Base-by-base conservation (phyloP, 2,113 vertebrate genomes). In the Potamarius usumacintae region DNA sequence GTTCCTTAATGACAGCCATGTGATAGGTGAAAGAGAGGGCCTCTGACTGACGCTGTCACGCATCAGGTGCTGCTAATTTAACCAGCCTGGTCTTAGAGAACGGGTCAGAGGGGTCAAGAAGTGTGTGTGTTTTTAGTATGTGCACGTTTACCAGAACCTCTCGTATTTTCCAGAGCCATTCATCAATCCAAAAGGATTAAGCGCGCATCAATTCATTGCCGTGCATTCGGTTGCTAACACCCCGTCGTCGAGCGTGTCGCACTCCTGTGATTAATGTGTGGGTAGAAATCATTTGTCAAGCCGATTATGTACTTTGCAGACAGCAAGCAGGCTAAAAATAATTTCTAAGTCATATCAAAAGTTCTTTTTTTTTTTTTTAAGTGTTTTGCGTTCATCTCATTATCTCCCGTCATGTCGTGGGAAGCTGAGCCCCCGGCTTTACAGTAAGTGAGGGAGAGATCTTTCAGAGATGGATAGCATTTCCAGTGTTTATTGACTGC, bases 401-500 rank as follows among this genome's bases (percentile, higher is more conserved):
- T 86, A 84, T 58, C 87, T 65, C 81, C 67, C 22, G 63, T 55
- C 79, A 91, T 94, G 91, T 93, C 92, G 91, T 92, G 92, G 74
- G 65, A 81, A 89, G 84, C 22, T 58, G 77, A 62, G 91, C 93
- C 94, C 84, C 89, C 90, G 48, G 90, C 91, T 90, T 96, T 95
- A 95, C 95, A 93, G 95, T 95, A 95, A 96, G 93, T 92, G 92
- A 93, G 92, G 94, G 95, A 93, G 92, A 95, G 95, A 94, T 93
- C 93, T 95, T 94, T 94, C 94, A 94, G 90, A 92, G 94, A 95
- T 92, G 94, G 95, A 93, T 95, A 93, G 91, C 93, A 77, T 95
- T 96, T 95, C 95, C 94, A 94, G 92, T 89, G 91, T 89, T 93
- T 95, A 96, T 95, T 90, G 95, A 96, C 95, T 94, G 91, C 90